Percentiles rank a stretch among this genome's conserved stretches.
phyloP scores from a whole-genome alignment of 2,113 vertebrate genomes.

The Glareola pratincola region DNA sequence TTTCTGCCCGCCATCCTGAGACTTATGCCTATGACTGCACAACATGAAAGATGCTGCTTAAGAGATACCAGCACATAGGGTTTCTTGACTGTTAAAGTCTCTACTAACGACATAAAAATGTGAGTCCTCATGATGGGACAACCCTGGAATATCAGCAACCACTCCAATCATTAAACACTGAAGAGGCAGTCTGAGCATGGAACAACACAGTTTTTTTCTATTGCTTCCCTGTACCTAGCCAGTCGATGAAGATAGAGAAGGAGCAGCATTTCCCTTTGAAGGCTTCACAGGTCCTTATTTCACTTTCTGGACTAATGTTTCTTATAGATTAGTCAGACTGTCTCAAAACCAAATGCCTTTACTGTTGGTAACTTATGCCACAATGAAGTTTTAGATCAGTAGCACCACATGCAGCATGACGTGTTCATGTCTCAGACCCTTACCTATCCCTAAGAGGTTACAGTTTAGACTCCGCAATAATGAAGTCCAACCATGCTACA shows the following conservation, averaged over 20 bases:
- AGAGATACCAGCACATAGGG: accelerated
- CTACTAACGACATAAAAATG: not conserved
- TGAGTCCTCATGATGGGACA: not conserved
- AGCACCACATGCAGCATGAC: not conserved
- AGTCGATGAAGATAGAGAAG: not conserved
- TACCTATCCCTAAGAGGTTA: not conserved
- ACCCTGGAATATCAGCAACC: not conserved
- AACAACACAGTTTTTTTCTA: not conserved
- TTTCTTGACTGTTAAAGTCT: not conserved
- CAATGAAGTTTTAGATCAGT: not conserved
- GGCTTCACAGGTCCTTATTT: not conserved
- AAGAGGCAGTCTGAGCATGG: not conserved
- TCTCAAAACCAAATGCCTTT: not conserved
- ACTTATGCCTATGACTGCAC: not conserved
- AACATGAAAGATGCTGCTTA: not conserved
- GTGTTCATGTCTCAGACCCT: accelerated
- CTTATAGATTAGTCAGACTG: not conserved
- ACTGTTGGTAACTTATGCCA: not conserved
- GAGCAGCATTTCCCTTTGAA: not conserved
- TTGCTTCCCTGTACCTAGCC: not conserved
- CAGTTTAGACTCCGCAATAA: not conserved
- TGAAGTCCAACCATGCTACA: not conserved
- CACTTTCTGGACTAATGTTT: not conserved
- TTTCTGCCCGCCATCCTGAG: not conserved
- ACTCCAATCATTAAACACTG: not conserved